Evolutionary conservation across 23 tunicate species (phyloP), one percentile per base, ranked within the genome.

Genomic region (Trididemnum miniatum): DNA sequence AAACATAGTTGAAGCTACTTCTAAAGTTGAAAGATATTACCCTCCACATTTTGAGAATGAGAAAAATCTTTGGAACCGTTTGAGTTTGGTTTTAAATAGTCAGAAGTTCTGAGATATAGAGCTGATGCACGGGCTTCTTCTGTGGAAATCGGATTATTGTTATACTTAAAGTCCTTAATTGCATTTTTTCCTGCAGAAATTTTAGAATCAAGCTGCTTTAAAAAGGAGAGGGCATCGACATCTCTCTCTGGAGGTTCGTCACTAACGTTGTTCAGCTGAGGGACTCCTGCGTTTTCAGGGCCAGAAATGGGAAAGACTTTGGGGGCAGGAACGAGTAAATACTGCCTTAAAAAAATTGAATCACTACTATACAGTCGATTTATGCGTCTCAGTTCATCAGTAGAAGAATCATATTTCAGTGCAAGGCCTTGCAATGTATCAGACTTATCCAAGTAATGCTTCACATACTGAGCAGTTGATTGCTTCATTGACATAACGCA

Each of bases 371-470:
- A 84, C 20, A 91, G 84, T 75, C 86, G 86, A 69, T 91, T 91
- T 0, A 91, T 82, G 31, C 97, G 79, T 76, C 97, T 39, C 28
- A 91, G 44, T 67, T 91, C 97, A 34, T 86, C 87, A 3, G 86
- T 81, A 9, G 89, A 60, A 32, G 62, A 52, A 33, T 79, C 81
- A 76, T 85, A 91, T 71, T 77, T 91, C 32, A 91, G 59, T 26
- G 97, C 82, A 2, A 91, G 62, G 35, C 97, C 97, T 59, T 86
- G 90, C 78, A 91, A 28, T 28, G 97, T 91, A 27, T 91, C 97
- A 7, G 73, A 65, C 35, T 78, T 25, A 26, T 85, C 81, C 0
- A 91, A 38, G 37, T 31, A 67, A 77, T 91, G 97, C 50, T 82
- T 89, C 40, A 27, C 0, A 36, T 80, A 74, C 27, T 78, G 81